Conservation (phyloP, 2,888 invertebrate genomes). For the Leptopilina drosophilae region DNA sequence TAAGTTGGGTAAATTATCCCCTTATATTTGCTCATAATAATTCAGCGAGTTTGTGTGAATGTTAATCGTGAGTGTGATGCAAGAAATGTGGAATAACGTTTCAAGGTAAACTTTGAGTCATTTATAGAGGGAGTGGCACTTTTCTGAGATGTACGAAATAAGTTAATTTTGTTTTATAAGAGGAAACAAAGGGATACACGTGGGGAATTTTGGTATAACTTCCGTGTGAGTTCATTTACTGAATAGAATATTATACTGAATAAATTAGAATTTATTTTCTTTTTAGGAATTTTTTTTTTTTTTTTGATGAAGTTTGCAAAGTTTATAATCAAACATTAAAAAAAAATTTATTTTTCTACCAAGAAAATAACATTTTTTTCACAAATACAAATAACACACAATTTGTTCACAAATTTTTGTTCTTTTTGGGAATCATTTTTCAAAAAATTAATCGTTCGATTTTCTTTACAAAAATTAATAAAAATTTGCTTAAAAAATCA, state of each 20-base stretch:
- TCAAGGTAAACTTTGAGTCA: constrained; percentile 29
- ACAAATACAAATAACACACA: too few relatives aligned
- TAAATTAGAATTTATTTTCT: neutral
- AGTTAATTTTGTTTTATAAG: constrained; percentile 32
- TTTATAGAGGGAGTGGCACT: constrained; percentile 30
- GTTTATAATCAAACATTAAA: too few relatives aligned
- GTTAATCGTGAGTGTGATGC: constrained; percentile 23
- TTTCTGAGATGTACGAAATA: constrained; percentile 27
- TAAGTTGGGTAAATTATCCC: neutral
- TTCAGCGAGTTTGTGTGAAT: neutral
- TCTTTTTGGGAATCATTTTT: too few relatives aligned
- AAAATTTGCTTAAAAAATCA: too few relatives aligned
- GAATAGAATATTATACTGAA: neutral
- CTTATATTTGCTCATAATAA: constrained; percentile 10
- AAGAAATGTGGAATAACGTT: constrained; percentile 30
- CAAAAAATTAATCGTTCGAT: too few relatives aligned
- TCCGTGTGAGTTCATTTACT: neutral
- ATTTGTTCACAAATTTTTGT: too few relatives aligned
- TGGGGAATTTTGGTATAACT: constrained; percentile 46
- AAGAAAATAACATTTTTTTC: too few relatives aligned
- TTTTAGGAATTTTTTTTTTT: neutral
- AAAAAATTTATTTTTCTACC: too few relatives aligned
- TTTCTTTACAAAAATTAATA: too few relatives aligned
- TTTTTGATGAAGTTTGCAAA: too few relatives aligned
- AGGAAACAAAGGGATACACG: constrained; percentile 13